A percentile compares a stretch with the other conserved stretches of the same genome.
These are phyloP conservation scores for Drosophila repletoides DNA, from an alignment of 1,140 invertebrate species.

Conservation along the genomic window DNA sequence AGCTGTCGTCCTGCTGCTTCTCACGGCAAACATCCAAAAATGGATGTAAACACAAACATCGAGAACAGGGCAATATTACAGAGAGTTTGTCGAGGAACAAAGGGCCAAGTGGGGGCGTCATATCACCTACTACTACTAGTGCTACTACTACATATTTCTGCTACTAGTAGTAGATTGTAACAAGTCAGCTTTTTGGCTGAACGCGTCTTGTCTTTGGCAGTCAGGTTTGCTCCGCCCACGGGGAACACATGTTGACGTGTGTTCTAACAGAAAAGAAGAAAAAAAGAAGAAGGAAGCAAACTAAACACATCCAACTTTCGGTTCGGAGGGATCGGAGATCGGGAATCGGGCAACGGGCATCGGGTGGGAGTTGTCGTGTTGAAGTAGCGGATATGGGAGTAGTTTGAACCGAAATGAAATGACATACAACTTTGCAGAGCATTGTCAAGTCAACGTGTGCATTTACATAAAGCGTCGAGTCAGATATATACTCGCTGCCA, in stretches of 20 bases:
- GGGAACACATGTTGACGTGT: slow-evolving; percentile 68
- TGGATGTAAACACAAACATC: slow-evolving; percentile 64
- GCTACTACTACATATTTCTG: too few relatives aligned
- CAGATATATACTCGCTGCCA: background rate
- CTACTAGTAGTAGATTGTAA: slow-evolving; percentile 25
- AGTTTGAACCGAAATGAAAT: slow-evolving; percentile 65
- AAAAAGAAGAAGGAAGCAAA: too few relatives aligned
- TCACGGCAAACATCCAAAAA: slow-evolving; percentile 51
- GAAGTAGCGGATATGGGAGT: slow-evolving; percentile 50
- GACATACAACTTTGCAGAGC: slow-evolving; percentile 41
- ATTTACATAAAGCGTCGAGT: background rate
- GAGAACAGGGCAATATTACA: slow-evolving; percentile 16
- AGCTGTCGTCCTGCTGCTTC: slow-evolving; percentile 30
- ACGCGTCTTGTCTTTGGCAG: slow-evolving; percentile 49
- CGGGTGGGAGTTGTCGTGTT: slow-evolving; percentile 3
- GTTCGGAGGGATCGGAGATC: too few relatives aligned
- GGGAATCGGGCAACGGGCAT: too few relatives aligned
- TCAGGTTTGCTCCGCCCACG: slow-evolving; percentile 22
- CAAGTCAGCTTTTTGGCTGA: slow-evolving; percentile 51
- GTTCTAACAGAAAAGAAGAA: slow-evolving; percentile 30
- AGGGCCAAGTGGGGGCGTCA: slow-evolving; percentile 39
- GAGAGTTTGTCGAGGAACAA: slow-evolving; percentile 31
- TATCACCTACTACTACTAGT: too few relatives aligned
- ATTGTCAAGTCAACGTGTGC: background rate
- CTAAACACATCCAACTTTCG: slow-evolving; percentile 21